A percentile compares a stretch with the other conserved stretches of the same genome.
Conservation (phyloP, 2,888 invertebrate species). For the Schrankia costaestrigalis region DNA sequence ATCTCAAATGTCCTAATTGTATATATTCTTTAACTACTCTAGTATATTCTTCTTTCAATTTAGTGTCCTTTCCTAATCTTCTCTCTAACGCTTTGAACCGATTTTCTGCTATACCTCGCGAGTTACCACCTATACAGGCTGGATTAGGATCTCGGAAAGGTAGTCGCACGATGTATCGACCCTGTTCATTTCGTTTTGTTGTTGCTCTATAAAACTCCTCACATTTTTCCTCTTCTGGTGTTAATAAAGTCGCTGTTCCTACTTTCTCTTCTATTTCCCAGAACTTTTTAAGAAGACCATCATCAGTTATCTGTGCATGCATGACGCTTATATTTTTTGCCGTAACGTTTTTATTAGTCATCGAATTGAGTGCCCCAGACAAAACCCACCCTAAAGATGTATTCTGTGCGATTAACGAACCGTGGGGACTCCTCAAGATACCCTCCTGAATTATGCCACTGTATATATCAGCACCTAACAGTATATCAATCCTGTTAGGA, state of each 20-base stretch:
- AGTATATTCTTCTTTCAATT: background rate
- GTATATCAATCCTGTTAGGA: background rate
- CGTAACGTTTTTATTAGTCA: background rate
- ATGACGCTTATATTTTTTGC: background rate
- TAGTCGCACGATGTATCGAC: conserved; percentile 6
- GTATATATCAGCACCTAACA: conserved; percentile 7
- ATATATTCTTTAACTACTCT: conserved; percentile 2
- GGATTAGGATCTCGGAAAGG: conserved; percentile 8
- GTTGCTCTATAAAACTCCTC: conserved; percentile 10
- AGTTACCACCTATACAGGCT: conserved; percentile 2
- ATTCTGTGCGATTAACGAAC: conserved; percentile 14
- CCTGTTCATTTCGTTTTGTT: conserved; percentile 3
- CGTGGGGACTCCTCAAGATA: conserved; percentile 7
- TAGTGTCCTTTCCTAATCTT: too few species aligned
- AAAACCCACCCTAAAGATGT: conserved; percentile 25
- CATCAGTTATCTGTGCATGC: conserved; percentile 5
- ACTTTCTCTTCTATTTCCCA: conserved; percentile 1
- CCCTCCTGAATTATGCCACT: conserved; percentile 5
- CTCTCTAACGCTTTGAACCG: conserved; percentile 3
- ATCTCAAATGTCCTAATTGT: conserved; percentile 1
- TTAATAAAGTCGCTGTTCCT: conserved; percentile 1
- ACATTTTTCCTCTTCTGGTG: conserved; percentile 12
- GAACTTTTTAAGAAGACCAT: background rate
- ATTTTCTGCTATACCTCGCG: conserved; percentile 2
- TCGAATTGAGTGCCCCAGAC: conserved; percentile 7